These are phyloP conservation scores for Anas bernieri DNA, from an alignment of 2,797 vertebrate genomes.

Conservation along the genomic window DNA sequence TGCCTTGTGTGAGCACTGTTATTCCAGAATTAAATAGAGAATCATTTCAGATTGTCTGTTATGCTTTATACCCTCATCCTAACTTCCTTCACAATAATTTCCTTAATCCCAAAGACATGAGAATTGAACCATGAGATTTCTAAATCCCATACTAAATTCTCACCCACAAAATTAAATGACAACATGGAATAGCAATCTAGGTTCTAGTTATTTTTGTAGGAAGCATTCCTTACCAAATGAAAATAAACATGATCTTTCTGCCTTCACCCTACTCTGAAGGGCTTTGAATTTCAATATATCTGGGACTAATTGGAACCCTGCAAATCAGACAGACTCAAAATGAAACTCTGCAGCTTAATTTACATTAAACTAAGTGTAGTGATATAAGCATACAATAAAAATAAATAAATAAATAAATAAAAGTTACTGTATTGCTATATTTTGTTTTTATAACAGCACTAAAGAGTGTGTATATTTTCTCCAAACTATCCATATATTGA, in stretches of 20 bases:
- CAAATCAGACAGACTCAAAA: neutral
- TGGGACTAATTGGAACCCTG: neutral
- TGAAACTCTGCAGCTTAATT: neutral
- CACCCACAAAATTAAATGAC: slow-evolving; percentile 5
- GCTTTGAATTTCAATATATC: neutral
- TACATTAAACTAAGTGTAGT: neutral
- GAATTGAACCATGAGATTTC: neutral
- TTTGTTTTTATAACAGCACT: neutral
- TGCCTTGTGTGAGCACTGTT: slow-evolving; percentile 40
- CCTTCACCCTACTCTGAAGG: neutral
- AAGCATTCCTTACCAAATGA: slow-evolving; percentile 15
- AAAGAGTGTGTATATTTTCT: neutral
- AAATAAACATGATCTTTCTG: slow-evolving; percentile 3
- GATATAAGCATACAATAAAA: neutral
- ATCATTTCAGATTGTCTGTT: slow-evolving; percentile 52
- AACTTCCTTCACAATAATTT: slow-evolving; percentile 22
- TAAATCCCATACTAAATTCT: neutral
- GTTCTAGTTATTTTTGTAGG: neutral
- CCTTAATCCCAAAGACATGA: neutral
- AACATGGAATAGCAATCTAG: neutral
- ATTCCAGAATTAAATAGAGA: slow-evolving; percentile 15
- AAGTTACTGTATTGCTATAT: neutral
- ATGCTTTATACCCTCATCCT: neutral
- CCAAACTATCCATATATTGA: neutral
- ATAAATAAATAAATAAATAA: neutral